Percentiles rank a stretch among this genome's conserved stretches.
Conservation (phyloP, 2,113 vertebrate genomes). For the Clarias magur region DNA sequence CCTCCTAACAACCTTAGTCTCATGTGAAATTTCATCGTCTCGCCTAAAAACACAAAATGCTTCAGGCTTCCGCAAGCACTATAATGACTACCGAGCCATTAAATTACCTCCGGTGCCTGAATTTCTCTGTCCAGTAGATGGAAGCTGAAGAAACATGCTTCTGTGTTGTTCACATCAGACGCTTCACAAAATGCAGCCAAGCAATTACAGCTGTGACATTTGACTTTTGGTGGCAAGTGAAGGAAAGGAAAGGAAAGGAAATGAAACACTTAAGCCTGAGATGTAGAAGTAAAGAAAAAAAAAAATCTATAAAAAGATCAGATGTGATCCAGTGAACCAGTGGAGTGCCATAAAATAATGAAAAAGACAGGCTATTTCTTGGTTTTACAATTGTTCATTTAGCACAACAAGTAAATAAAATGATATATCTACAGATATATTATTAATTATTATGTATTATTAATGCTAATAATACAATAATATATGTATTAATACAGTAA, state of each 20-base stretch:
- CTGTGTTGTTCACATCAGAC: constrained; percentile 20
- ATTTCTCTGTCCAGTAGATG: constrained; percentile 4
- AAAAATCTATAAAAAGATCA: not conserved
- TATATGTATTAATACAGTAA: no score
- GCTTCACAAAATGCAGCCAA: constrained; percentile 5
- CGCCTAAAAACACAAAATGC: not conserved
- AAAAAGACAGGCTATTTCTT: not conserved
- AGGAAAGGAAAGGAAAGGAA: not conserved
- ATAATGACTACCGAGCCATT: not conserved
- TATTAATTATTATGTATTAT: not conserved
- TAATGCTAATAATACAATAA: not conserved
- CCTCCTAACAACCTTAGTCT: not conserved
- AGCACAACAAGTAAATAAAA: not conserved
- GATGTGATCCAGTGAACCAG: no score
- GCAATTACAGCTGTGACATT: not conserved
- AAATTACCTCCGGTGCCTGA: not conserved
- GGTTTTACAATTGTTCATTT: not conserved
- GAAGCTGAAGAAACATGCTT: constrained; percentile 7
- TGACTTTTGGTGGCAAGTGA: not conserved
- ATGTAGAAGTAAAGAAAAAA: not conserved
- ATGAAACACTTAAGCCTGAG: not conserved
- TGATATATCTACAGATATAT: not conserved
- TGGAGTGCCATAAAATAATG: not conserved
- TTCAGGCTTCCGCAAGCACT: not conserved
- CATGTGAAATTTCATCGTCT: not conserved